Percentiles rank a stretch among this genome's conserved stretches.
Evolutionary conservation across 1,140 invertebrate species (phyloP).

Genomic region (Drosophila tropicalis): DNA sequence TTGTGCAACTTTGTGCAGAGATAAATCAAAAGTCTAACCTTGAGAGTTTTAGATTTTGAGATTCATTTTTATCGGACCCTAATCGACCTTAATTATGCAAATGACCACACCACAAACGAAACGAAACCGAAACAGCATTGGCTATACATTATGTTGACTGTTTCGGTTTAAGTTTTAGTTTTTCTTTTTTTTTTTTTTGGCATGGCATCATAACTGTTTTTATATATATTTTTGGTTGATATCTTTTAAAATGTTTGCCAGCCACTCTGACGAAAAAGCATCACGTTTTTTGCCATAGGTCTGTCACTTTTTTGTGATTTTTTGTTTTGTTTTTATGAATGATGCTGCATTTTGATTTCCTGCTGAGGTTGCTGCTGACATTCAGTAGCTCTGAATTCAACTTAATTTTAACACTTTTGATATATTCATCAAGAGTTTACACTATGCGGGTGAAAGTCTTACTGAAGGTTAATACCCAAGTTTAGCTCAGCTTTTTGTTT

Average conservation of each 20-base stretch:
- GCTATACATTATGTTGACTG: slow-evolving; percentile 27
- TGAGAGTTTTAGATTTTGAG: slow-evolving; percentile 50
- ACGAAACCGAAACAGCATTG: slow-evolving; percentile 15
- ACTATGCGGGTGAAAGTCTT: slow-evolving; percentile 10
- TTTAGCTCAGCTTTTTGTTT: not conserved
- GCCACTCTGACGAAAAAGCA: slow-evolving; percentile 11
- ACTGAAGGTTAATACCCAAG: slow-evolving; percentile 12
- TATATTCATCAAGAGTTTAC: slow-evolving; percentile 1
- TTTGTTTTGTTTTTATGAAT: slow-evolving; percentile 4
- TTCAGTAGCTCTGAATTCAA: slow-evolving; percentile 20
- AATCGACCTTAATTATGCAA: slow-evolving; percentile 80
- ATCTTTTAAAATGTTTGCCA: slow-evolving; percentile 14
- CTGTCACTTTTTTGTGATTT: slow-evolving; percentile 3
- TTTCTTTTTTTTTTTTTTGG: not conserved
- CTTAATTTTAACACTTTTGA: slow-evolving; percentile 25
- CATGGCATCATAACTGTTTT: slow-evolving; percentile 64
- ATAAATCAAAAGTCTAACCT: slow-evolving; percentile 68
- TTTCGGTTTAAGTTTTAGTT: slow-evolving; percentile 21
- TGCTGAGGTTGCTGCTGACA: slow-evolving; percentile 13
- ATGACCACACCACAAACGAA: slow-evolving; percentile 31
- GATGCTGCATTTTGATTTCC: slow-evolving; percentile 18
- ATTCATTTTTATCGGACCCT: slow-evolving; percentile 63
- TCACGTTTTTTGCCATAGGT: slow-evolving; percentile 20
- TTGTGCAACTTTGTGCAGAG: slow-evolving; percentile 49
- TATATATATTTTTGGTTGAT: slow-evolving; percentile 14